These are phyloP conservation scores for Anoplius nigerrimus DNA, from an alignment of 2,888 invertebrate species.

Conservation along the genomic window DNA sequence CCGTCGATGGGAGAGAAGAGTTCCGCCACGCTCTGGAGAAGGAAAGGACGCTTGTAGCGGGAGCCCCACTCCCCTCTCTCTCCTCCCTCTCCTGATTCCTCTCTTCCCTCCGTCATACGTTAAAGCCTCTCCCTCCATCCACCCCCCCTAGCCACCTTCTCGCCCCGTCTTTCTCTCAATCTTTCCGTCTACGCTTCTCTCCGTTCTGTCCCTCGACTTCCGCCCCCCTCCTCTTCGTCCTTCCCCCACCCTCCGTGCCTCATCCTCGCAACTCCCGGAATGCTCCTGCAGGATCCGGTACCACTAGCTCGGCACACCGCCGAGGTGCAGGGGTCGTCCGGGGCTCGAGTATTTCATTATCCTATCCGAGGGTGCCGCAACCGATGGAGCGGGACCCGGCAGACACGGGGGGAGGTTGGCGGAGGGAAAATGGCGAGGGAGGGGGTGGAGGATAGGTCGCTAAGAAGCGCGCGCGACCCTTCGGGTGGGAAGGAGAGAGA, in stretches of 20 bases:
- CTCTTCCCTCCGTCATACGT: background rate
- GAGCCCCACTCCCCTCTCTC: background rate
- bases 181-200: background rate
- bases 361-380: conserved; percentile 47
- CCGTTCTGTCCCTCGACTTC: conserved; percentile 6
- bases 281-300: conserved; percentile 25
- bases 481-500: no score
- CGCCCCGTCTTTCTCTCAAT: conserved; percentile 3
- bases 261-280: conserved; percentile 12
- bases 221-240: background rate
- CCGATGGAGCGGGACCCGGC: background rate
- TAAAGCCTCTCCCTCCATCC: background rate
- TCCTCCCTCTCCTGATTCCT: conserved; percentile 2
- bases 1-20: background rate
- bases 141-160: no score
- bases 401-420: background rate
- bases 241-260: conserved; percentile 14
- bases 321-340: conserved; percentile 40
- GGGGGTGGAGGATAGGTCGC: conserved; percentile 16
- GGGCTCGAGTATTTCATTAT: conserved; percentile 66
- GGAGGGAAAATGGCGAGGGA: conserved; percentile 6
- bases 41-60: no score
- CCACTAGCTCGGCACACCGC: conserved; percentile 23
- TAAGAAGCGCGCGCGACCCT: conserved; percentile 24
- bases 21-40: background rate